A percentile compares a stretch with the other conserved stretches of the same genome.
These are phyloP conservation scores for Phalanger gymnotis DNA, from an alignment of 2,797 vertebrate genomes.

Conservation along the genomic window DNA sequence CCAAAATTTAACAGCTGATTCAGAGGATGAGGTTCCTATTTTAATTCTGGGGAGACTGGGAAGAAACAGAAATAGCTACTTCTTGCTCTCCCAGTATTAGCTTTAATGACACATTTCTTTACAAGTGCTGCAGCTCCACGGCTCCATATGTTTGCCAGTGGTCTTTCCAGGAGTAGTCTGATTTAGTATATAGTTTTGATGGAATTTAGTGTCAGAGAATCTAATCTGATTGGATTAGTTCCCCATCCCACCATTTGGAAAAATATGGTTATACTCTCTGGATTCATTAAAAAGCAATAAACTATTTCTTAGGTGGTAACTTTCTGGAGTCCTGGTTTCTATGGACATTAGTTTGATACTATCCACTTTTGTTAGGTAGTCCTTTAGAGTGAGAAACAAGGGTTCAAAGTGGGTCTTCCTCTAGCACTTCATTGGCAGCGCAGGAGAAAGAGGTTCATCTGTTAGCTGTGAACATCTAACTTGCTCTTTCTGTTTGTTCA, in stretches of 20 bases:
- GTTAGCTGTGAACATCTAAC: neutral
- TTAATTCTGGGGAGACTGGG: neutral
- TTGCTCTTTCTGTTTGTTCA: constrained; percentile 23
- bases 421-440: neutral
- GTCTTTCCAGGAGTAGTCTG: constrained; percentile 24
- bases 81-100: neutral
- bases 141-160: neutral
- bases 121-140: neutral
- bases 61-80: neutral
- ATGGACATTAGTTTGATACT: neutral
- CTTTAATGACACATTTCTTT: neutral
- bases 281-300: constrained; percentile 27
- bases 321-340: constrained; percentile 11
- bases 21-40: neutral
- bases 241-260: neutral
- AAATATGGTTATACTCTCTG: constrained; percentile 2
- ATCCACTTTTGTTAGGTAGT: neutral
- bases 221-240: constrained; percentile 17
- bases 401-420: neutral
- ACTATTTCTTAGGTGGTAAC: neutral
- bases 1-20: neutral
- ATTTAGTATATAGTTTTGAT: neutral
- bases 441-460: neutral
- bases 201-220: constrained; percentile 11
- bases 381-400: neutral